These are phyloP conservation scores for Drosophila tanythrix DNA, from an alignment of 2,888 invertebrate species.

Conservation along the genomic window DNA sequence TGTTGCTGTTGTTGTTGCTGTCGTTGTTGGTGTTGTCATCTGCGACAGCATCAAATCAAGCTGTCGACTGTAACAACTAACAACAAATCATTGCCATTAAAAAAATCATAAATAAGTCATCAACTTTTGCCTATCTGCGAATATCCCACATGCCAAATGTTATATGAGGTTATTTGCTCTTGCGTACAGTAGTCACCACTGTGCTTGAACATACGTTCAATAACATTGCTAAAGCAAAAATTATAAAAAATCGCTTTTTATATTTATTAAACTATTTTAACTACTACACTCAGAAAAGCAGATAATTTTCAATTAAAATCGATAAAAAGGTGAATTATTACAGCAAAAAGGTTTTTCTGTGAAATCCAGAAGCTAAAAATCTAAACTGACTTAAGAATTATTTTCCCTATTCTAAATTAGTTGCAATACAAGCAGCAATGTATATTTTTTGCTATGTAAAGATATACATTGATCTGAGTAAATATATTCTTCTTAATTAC, in stretches of 20 bases:
- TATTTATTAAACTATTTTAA: neutral
- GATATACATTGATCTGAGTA: neutral
- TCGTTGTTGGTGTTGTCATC: slow-evolving; percentile 40
- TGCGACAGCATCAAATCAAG: slow-evolving; percentile 32
- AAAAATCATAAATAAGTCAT: slow-evolving; percentile 72
- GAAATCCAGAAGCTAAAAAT: fast-evolving
- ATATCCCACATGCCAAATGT: slow-evolving; percentile 31
- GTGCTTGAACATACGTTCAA: neutral
- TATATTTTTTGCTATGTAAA: neutral
- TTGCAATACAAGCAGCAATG: too few species aligned
- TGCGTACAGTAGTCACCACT: slow-evolving; percentile 37
- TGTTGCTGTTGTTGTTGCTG: slow-evolving; percentile 30
- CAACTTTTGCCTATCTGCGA: slow-evolving; percentile 39
- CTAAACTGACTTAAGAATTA: neutral
- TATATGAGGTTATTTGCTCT: slow-evolving; percentile 5
- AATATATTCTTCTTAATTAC: neutral
- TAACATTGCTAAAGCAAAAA: neutral
- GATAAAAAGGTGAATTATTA: fast-evolving
- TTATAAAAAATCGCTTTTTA: neutral
- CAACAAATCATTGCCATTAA: slow-evolving; percentile 57
- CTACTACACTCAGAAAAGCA: neutral
- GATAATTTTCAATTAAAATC: neutral
- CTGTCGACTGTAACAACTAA: slow-evolving; percentile 45
- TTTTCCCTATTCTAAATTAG: neutral
- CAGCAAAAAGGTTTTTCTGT: fast-evolving